Evolutionary conservation across 2,888 invertebrate species (phyloP), one percentile per base, ranked within the genome.

Genomic region (Tiliacea aurago): DNA sequence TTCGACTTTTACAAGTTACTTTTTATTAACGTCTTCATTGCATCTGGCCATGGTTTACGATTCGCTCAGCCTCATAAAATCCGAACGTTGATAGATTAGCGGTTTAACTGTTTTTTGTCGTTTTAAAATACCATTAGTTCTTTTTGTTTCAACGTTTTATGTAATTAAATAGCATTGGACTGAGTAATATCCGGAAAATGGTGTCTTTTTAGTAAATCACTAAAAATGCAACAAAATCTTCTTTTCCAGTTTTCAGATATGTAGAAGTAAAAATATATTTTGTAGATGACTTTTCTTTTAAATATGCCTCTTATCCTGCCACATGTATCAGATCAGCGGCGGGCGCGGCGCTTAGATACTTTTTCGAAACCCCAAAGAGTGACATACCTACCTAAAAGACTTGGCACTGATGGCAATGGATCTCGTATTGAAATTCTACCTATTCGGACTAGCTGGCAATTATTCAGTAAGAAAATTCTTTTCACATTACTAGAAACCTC

Each of bases 21-120:
- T 80, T 83, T 81, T 78, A 83, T 86, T 87, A 84, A 86, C 86
- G 85, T 88, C 86, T 89, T 87, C 84, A 86, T 88, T 84, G 80
- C 88, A 87, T 90, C 89, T 88, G 90, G 80, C 76, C 69, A 66
- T 80, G 71, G 82, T 89, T 88, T 88, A 88, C 86, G 86, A 76
- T 74, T 81, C 70, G 79, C 64, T 71, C 63, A 73, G 67, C 76
- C 69, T 77, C 86, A 76, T 88, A 86, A 87, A 87, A 87, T 75
- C 73, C 61, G 53, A 78, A 81, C 65, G 69, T 63, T 76, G 80
- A 83, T 83, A 83, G 77, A 82, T 84, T 81, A 68, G 83, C 76
- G 78, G 84, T 86, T 83, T 76, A 56, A 70, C 65, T 78, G 84
- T 73, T 78, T 76, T 81, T 83, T 79, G 63, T 76, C 73, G 68